These are phyloP conservation scores for Nomia melanderi DNA, from an alignment of 1,140 invertebrate species.

Conservation along the genomic window DNA sequence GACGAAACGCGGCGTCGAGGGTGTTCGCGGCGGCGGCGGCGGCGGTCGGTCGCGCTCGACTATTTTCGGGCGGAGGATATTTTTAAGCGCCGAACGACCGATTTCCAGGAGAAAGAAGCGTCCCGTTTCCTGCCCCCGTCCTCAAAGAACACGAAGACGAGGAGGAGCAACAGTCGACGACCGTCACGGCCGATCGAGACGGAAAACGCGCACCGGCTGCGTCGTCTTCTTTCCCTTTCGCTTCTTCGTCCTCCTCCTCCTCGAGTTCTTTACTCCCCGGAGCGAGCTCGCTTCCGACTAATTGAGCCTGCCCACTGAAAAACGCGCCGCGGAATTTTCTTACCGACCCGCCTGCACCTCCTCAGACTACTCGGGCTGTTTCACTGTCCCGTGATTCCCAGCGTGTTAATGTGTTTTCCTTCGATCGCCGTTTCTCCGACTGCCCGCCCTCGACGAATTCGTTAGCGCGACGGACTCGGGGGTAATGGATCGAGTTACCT, in stretches of 20 bases:
- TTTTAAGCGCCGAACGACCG: conserved; percentile 69
- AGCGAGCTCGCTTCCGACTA: conserved; percentile 32
- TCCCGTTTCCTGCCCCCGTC: conserved; percentile 44
- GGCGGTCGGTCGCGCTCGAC: conserved; percentile 57
- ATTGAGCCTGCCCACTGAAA: conserved; percentile 41
- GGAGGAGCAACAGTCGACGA: conserved; percentile 7
- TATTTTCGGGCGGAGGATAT: conserved; percentile 72
- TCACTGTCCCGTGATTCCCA: neutral
- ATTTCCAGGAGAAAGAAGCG: conserved; percentile 56
- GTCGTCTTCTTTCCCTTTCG: neutral
- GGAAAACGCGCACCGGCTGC: conserved; percentile 39
- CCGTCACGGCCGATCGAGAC: conserved; percentile 46
- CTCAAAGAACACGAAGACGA: neutral
- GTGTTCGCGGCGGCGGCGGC: conserved; percentile 46
- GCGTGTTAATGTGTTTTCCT: neutral
- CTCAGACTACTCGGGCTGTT: neutral
- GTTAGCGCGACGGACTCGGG: neutral
- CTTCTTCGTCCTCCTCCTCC: neutral
- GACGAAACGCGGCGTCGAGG: conserved; percentile 34
- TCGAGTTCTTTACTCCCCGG: neutral
- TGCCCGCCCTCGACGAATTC: neutral
- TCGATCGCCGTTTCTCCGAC: neutral
- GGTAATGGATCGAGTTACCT: too few species aligned
- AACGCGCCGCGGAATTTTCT: conserved; percentile 14
- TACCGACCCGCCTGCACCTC: neutral